A percentile compares a stretch with the other conserved stretches of the same genome.
Conservation (phyloP, 2,797 vertebrate species). For the Rhincodon typus region DNA sequence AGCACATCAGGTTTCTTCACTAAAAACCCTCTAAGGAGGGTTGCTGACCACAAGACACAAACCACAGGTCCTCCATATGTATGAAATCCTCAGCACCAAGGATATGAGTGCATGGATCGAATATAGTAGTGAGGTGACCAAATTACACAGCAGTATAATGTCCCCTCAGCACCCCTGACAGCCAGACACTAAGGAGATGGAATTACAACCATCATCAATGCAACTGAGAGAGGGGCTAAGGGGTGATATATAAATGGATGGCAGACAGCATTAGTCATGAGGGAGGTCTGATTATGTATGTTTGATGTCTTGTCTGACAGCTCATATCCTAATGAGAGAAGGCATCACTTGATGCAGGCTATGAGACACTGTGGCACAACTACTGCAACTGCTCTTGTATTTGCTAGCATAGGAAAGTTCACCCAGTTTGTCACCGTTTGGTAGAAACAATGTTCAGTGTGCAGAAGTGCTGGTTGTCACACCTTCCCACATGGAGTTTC, state of each 20-base stretch:
- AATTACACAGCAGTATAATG: not conserved
- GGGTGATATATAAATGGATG: not conserved
- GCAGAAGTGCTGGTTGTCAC: not conserved
- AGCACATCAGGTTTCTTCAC: slow-evolving; percentile 2
- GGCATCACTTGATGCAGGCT: not conserved
- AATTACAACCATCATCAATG: slow-evolving; percentile 3
- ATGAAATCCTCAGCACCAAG: not conserved
- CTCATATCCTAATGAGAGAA: not conserved
- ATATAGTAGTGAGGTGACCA: not conserved
- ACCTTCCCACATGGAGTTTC: not conserved
- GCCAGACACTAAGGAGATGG: not conserved
- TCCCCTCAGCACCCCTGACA: not conserved
- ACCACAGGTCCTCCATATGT: not conserved
- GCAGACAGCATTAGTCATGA: not conserved
- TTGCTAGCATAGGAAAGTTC: not conserved
- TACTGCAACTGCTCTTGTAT: not conserved
- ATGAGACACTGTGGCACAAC: not conserved
- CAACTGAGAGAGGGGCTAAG: not conserved
- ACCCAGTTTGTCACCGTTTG: not conserved
- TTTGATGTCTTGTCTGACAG: not conserved
- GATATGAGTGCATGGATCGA: not conserved
- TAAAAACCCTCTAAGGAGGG: not conserved
- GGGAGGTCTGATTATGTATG: not conserved
- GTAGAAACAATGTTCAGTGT: not conserved
- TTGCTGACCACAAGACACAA: not conserved